Evolutionary conservation across 2,113 vertebrate genomes (phyloP).

Genomic region (Oncorhynchus masou): DNA sequence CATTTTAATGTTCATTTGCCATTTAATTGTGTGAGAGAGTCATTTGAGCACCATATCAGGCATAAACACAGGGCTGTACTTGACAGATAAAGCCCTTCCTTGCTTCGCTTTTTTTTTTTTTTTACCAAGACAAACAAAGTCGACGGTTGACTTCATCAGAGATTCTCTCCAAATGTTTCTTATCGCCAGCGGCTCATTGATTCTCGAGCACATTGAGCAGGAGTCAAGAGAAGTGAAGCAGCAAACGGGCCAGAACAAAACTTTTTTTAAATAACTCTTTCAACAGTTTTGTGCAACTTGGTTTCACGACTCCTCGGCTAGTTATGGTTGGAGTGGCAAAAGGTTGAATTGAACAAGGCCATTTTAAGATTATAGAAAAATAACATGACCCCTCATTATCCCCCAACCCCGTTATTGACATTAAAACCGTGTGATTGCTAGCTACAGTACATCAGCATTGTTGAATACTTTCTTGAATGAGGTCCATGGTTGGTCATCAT

Average conservation of each 20-base stretch:
- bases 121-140: constrained; percentile 41
- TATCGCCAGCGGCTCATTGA: constrained; percentile 31
- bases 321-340: constrained; percentile 45
- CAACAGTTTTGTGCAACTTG: constrained; percentile 25
- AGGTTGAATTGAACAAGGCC: constrained; percentile 38
- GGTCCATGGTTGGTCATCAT: constrained; percentile 12
- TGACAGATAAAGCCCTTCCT: constrained; percentile 65
- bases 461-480: constrained; percentile 40
- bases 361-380: constrained; percentile 32
- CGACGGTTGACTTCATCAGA: constrained; percentile 50
- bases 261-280: constrained; percentile 29
- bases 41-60: constrained; percentile 56
- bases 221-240: constrained; percentile 6
- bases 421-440: constrained; percentile 41
- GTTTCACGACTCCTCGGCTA: constrained; percentile 28
- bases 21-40: constrained; percentile 48
- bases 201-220: not conserved
- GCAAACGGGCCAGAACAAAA: constrained; percentile 32
- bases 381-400: constrained; percentile 52
- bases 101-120: constrained; percentile 7
- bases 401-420: constrained; percentile 48
- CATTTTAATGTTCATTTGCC: constrained; percentile 71
- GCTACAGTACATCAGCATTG: constrained; percentile 18
- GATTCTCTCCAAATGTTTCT: constrained; percentile 36
- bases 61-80: constrained; percentile 65